phyloP scores from a whole-genome alignment of 2,113 vertebrate species.

The Spea multiplicata region DNA sequence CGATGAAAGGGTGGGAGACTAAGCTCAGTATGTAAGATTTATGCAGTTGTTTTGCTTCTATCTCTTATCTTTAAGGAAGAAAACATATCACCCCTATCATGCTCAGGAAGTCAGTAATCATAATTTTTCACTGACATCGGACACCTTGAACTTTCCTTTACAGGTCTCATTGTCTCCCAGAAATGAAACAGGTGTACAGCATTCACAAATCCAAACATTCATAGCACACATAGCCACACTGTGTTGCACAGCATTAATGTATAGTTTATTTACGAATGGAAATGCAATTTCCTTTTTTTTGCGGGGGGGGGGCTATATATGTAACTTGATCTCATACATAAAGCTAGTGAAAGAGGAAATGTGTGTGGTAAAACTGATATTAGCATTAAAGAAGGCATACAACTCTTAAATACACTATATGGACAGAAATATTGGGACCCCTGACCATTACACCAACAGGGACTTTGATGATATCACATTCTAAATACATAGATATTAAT shows the following conservation, averaged over 20 bases:
- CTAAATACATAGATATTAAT: too few relatives aligned
- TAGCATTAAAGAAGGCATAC: too few relatives aligned
- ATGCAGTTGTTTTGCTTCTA: slow-evolving; percentile 44
- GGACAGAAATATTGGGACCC: too few relatives aligned
- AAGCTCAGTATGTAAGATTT: slow-evolving; percentile 52
- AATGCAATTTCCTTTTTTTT: background rate
- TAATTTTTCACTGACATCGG: slow-evolving; percentile 49
- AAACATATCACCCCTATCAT: slow-evolving; percentile 41
- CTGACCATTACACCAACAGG: too few relatives aligned
- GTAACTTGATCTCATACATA: too few relatives aligned
- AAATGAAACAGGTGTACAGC: slow-evolving; percentile 46
- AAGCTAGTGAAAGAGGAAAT: too few relatives aligned
- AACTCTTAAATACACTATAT: too few relatives aligned
- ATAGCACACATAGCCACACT: slow-evolving; percentile 38
- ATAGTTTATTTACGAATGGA: slow-evolving; percentile 13
- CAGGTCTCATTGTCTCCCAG: slow-evolving; percentile 10
- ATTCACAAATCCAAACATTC: slow-evolving; percentile 32
- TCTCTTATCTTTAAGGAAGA: slow-evolving; percentile 53
- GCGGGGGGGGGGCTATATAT: too few relatives aligned
- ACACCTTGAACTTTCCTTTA: slow-evolving; percentile 50
- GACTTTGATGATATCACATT: too few relatives aligned
- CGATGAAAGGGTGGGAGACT: slow-evolving; percentile 46
- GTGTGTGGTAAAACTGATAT: too few relatives aligned
- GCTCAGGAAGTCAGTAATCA: slow-evolving; percentile 47
- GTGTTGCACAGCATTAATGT: background rate